Evolutionary conservation across 2,888 invertebrate genomes (phyloP), one percentile per base, ranked within the genome.

Genomic region (Serrognathus titanus): DNA sequence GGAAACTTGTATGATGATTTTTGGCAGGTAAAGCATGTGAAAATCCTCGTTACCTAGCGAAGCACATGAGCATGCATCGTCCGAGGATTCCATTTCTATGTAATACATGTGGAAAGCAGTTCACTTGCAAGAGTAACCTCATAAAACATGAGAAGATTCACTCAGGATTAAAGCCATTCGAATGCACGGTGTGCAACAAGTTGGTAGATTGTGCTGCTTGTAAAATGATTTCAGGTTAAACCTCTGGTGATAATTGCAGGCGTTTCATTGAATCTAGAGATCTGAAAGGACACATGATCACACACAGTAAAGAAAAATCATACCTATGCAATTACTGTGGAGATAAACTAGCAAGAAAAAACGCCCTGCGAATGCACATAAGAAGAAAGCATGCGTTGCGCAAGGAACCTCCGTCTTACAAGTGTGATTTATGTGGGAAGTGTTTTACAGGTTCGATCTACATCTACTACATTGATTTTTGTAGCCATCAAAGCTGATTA

Each of bases 41-140:
- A 6, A 50, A 58, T 10, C 36, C 38, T 6, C 55, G 51, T 31
- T 53, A 56, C n/a, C 40, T 60, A 31, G 31, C 47, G 10, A 38
- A 46, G n/a, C 60, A 60, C 45, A 53, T 56, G 12, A 55, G 31
- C 16, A 52, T 56, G 12, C 53, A 60, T 11, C 58, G 53, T 41
- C 60, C 55, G 3, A 60, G 51, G 48, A 58, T 53, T n/a, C 35
- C 55, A 20, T 53, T 58, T 51, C 41, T 58, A n/a, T 60, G 60
- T 39, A 58, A 55, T n/a, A 60, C 51, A n/a, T 60, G 60, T 35
- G 60, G 60, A 5, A 60, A 60, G 38, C 48, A 52, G 12, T 60
- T 55, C 20, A 60, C 60, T 10, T 47, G 58, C 45, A 58, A 58
- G 7, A 58, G 58, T 45, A 60, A 60, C 45, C 36, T 60, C 20